Evolutionary conservation across 37 sponge, comb jelly and placozoan genomes (phyloP).

Genomic region (Tethya wilhelma): DNA sequence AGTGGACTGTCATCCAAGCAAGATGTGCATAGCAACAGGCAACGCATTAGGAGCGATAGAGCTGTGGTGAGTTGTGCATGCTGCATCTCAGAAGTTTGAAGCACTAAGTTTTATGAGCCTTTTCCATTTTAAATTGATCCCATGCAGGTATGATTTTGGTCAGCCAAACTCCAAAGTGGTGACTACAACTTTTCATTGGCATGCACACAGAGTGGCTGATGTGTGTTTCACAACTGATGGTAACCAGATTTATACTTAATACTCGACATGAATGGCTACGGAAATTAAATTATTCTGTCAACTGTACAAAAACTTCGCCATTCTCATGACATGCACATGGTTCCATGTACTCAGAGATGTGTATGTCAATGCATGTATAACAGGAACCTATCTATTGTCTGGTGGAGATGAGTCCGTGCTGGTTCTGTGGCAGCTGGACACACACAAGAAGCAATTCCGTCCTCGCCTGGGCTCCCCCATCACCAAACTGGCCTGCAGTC

Average conservation of each 20-base stretch:
- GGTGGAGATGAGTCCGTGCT: slow-evolving; percentile 94
- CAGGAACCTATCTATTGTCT: slow-evolving; percentile 85
- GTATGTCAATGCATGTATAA: neutral
- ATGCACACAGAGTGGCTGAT: slow-evolving; percentile 81
- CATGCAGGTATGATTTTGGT: slow-evolving; percentile 68
- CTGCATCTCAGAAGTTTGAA: neutral
- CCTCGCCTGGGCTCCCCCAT: slow-evolving; percentile 84
- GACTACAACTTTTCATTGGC: slow-evolving; percentile 82
- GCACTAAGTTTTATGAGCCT: neutral
- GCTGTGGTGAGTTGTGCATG: slow-evolving; percentile 68
- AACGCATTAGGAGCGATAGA: slow-evolving; percentile 58
- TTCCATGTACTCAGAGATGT: too few species aligned
- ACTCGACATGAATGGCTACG: too few species aligned
- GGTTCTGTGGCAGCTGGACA: slow-evolving; percentile 89
- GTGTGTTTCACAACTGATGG: slow-evolving; percentile 83
- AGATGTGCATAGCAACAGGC: slow-evolving; percentile 81
- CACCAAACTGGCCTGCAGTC: slow-evolving; percentile 50
- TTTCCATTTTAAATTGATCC: neutral
- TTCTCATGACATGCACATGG: too few species aligned
- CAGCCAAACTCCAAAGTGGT: slow-evolving; percentile 19
- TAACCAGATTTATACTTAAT: too few species aligned
- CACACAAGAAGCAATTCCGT: slow-evolving; percentile 64
- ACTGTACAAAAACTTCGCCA: too few species aligned
- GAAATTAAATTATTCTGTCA: too few species aligned
- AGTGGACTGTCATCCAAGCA: slow-evolving; percentile 65